Conservation (phyloP, 2,888 invertebrate species). For the Dasysyrphus albostriatus region DNA sequence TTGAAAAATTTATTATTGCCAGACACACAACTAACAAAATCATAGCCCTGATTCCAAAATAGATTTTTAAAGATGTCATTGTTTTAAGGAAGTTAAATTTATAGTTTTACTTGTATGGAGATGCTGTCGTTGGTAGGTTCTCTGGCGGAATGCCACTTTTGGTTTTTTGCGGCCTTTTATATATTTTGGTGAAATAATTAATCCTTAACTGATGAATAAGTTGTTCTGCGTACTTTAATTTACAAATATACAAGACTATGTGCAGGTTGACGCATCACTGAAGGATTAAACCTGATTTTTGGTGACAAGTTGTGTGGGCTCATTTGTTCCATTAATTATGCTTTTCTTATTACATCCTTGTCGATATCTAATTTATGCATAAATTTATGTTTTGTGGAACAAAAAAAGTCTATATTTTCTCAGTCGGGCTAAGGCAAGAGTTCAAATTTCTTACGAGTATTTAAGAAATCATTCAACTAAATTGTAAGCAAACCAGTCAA, state of each 20-base stretch:
- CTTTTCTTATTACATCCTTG: slow-evolving; percentile 40
- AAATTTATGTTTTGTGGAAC: too few relatives aligned
- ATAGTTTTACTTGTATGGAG: background rate
- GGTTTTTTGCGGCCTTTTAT: background rate
- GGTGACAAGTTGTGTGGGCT: slow-evolving; percentile 59
- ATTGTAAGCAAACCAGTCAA: too few relatives aligned
- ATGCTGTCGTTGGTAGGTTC: background rate
- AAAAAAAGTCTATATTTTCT: too few relatives aligned
- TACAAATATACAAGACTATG: background rate
- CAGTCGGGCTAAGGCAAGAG: too few relatives aligned
- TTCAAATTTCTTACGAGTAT: too few relatives aligned
- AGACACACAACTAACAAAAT: background rate
- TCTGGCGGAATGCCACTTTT: background rate
- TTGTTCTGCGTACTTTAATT: background rate
- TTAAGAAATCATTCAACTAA: too few relatives aligned
- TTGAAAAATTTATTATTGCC: slow-evolving; percentile 11
- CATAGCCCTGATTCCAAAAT: slow-evolving; percentile 8
- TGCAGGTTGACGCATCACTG: background rate
- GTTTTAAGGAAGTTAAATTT: background rate
- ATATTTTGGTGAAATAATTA: background rate
- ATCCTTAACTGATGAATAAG: background rate
- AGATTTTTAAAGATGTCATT: slow-evolving; percentile 11
- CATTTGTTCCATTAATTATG: slow-evolving; percentile 72
- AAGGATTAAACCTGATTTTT: slow-evolving; percentile 44
- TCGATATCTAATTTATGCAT: slow-evolving; percentile 41